Base-by-base conservation (phyloP, 2,113 vertebrate genomes). In the Podiceps cristatus region DNA sequence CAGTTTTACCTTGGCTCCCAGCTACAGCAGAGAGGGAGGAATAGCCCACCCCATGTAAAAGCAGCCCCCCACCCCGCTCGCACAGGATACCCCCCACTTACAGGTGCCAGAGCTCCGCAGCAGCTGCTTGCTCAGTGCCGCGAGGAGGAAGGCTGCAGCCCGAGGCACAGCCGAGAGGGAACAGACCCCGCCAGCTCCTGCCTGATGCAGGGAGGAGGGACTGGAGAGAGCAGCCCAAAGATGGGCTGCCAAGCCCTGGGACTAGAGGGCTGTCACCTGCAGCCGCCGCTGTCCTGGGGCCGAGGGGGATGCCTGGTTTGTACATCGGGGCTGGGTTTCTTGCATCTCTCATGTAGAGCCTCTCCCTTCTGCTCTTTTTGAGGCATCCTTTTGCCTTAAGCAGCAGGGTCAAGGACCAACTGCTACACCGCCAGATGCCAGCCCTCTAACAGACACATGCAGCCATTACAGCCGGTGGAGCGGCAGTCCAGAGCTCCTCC, bases 271-370 rank as follows among this genome's bases (percentile, higher is more conserved):
- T 59, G 69, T 28, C 49, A 52, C 64, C 40, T 18, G n/a, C 40
- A 24, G 71, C 35, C 29, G 11, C 67, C 7, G 0, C 56, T n/a
- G 37, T 4, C 66, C 28, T 8, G 11, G 18, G 6, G 1, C 11
- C 9, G 7, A 40, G 4, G 7, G 10, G 28, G 7, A 4, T 22
- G 8, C 31, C 53, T 4, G 22, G 0, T 1, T 42, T 42, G 55
- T 6, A 4, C 29, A 35, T 31, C 35, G 37, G 53, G 19, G 52
- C 20, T 73, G 68, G 12, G 19, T 40, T 42, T 25, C n/a, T 60
- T 8, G 7, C 35, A 0, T 5, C 0, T 10, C 7, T 18, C 35
- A 1, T 2, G 6, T 3, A 28, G 45, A 71, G 10, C 20, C 45
- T n/a, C 45, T 29, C 33, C 40, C 7, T 42, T 14, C 15, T 29